Percentiles rank a stretch among this genome's conserved stretches.
phyloP scores from a whole-genome alignment of 53 echinoderm and acorn worm species.

The Hippasteria phrygiana region DNA sequence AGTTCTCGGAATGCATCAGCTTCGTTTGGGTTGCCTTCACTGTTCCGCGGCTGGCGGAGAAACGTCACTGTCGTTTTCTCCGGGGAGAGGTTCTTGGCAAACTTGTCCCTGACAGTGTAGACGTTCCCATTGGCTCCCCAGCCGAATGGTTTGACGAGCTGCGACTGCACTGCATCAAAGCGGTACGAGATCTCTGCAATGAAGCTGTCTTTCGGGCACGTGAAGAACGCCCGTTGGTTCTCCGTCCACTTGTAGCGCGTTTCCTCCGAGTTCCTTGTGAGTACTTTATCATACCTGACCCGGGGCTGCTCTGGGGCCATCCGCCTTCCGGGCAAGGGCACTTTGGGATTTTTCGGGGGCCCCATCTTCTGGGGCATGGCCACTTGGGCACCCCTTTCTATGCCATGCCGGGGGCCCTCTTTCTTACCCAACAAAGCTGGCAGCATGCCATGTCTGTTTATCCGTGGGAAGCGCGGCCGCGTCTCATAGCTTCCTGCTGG shows the following conservation, averaged over 20 bases:
- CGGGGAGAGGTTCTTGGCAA: constrained; percentile 79
- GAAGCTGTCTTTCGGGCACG: constrained; percentile 90
- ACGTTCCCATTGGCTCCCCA: constrained; percentile 64
- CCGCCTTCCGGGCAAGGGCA: constrained; percentile 29
- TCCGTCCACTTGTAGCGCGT: constrained; percentile 94
- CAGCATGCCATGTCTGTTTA: constrained; percentile 81
- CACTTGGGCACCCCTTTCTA: constrained; percentile 47
- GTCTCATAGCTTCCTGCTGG: constrained; percentile 36
- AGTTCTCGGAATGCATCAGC: constrained; percentile 60
- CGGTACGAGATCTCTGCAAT: constrained; percentile 86
- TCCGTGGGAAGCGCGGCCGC: constrained; percentile 70
- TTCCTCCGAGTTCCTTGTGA: constrained; percentile 82
- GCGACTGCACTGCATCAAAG: constrained; percentile 83
- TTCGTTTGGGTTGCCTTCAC: constrained; percentile 40
- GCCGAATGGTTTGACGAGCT: constrained; percentile 74
- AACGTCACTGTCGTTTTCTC: constrained; percentile 58
- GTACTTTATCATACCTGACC: constrained; percentile 85
- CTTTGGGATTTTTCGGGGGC: constrained; percentile 21
- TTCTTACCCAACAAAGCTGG: constrained; percentile 76
- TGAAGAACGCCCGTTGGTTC: constrained; percentile 93
- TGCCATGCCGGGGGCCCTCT: constrained; percentile 1
- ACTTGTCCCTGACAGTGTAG: constrained; percentile 85
- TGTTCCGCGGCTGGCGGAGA: constrained; percentile 59
- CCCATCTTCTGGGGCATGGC: constrained; percentile 36
- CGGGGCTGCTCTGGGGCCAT: constrained; percentile 88